Evolutionary conservation across 2,888 invertebrate species (phyloP).

Genomic region (Watsonalla binaria): DNA sequence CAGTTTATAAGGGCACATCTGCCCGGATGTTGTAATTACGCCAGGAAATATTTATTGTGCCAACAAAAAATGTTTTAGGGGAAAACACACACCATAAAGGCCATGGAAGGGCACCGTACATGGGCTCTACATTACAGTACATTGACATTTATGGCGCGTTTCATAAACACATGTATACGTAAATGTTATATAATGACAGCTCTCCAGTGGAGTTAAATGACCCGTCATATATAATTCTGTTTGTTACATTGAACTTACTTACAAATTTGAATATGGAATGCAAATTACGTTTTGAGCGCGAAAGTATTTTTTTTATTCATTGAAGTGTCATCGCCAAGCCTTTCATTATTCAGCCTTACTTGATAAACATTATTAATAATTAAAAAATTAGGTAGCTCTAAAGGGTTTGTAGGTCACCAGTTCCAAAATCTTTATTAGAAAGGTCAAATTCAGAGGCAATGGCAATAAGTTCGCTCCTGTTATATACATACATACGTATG

Average conservation of each 20-base stretch:
- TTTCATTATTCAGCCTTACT: not conserved
- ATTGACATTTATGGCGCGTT: slow-evolving; percentile 2
- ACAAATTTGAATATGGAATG: slow-evolving; percentile 3
- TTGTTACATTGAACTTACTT: not conserved
- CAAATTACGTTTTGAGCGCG: not conserved
- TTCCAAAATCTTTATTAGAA: too few relatives aligned
- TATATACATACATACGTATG: too few relatives aligned
- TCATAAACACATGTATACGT: not conserved
- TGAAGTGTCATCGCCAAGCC: not conserved
- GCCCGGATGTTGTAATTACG: slow-evolving; percentile 23
- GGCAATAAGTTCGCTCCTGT: too few relatives aligned
- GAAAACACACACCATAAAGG: slow-evolving; percentile 24
- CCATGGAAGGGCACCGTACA: slow-evolving; percentile 10
- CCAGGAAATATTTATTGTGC: slow-evolving; percentile 23
- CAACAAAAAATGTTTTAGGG: slow-evolving; percentile 20
- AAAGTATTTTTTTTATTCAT: not conserved
- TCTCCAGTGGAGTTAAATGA: not conserved
- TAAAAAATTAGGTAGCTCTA: too few relatives aligned
- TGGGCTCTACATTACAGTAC: not conserved
- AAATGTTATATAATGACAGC: not conserved
- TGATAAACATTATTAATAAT: too few relatives aligned
- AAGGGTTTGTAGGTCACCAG: too few relatives aligned
- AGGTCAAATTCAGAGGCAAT: too few relatives aligned
- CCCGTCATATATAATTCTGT: slow-evolving; percentile 1
- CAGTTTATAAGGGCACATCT: slow-evolving; percentile 30